Base-by-base conservation (phyloP, 2,113 vertebrate genomes). In the Manacus vitellinus region DNA sequence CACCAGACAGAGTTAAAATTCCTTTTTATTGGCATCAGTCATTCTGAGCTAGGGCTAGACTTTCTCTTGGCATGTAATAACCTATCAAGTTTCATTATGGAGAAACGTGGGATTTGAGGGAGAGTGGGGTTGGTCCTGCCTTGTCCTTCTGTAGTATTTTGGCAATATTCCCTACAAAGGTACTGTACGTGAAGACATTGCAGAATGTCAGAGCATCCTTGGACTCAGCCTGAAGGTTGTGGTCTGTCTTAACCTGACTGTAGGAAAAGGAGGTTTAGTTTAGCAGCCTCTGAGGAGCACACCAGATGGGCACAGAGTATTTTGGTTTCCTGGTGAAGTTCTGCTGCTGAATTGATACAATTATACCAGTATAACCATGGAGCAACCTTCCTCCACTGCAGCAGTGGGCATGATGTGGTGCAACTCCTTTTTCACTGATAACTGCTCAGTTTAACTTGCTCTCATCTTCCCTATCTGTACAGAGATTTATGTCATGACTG, bases 1-100 rank as follows among this genome's bases (percentile, higher is more conserved):
- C 86, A 84, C 33, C 39, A 74, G 21, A 14, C 12, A 84, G 79
- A 75, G 18, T 90, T 94, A 94, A 94, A 94, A 88, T 78, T 71
- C 43, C 23, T 81, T 83, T 92, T 58, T 78, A 63, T 55, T 94
- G 41, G 44, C 51, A 86, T 67, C 52, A 46, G 37, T 89, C 5
- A 9, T 63, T 30, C 52, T 90, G 59, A 85, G 46, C 30, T 83
- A 80, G 63, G 33, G 49, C 31, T 94, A 80, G 75, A 25, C 25
- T 73, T 88, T 20, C 23, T 78, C 33, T 71, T 10, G 4, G 54
- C 49, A 37, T 46, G 5, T 59, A 85, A 35, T 68, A 77, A 74
- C 47, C 35, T 74, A 77, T 74, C 31, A 58, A 43, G 46, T 82
- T 89, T 68, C 7, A 14, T 84, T 89, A 25, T 37, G 55, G 68